These are phyloP conservation scores for Ceryle rudis DNA, from an alignment of 2,797 vertebrate species.

Conservation along the genomic window DNA sequence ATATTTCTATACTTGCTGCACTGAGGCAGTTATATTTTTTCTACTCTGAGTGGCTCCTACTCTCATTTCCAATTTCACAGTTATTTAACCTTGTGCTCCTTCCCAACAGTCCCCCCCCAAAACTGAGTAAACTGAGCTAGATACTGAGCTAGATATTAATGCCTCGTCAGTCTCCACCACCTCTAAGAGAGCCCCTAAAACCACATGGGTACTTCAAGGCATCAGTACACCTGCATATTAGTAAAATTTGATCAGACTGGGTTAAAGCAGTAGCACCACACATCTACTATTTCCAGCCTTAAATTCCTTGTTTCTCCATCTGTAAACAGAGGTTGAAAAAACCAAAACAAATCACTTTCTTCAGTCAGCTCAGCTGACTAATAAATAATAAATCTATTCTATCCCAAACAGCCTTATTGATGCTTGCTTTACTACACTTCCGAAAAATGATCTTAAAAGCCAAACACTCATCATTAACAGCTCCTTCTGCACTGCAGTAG, in stretches of 20 bases:
- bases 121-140: not conserved
- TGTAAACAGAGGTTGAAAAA: not conserved
- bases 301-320: not conserved
- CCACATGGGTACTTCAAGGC: accelerated
- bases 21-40: not conserved
- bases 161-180: not conserved
- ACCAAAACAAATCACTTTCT: not conserved
- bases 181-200: not conserved
- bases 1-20: not conserved
- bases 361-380: not conserved
- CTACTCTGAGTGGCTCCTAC: not conserved
- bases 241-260: not conserved
- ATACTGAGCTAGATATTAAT: not conserved
- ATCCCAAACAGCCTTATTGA: not conserved
- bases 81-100: accelerated
- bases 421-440: not conserved
- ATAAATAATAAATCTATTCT: not conserved
- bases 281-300: not conserved
- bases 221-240: not conserved
- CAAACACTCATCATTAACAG: not conserved
- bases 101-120: not conserved
- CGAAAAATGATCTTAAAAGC: not conserved
- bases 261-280: not conserved
- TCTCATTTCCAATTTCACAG: not conserved
- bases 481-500: not conserved